Conservation (phyloP, 1,140 invertebrate genomes). For the Lepidostoma basale region DNA sequence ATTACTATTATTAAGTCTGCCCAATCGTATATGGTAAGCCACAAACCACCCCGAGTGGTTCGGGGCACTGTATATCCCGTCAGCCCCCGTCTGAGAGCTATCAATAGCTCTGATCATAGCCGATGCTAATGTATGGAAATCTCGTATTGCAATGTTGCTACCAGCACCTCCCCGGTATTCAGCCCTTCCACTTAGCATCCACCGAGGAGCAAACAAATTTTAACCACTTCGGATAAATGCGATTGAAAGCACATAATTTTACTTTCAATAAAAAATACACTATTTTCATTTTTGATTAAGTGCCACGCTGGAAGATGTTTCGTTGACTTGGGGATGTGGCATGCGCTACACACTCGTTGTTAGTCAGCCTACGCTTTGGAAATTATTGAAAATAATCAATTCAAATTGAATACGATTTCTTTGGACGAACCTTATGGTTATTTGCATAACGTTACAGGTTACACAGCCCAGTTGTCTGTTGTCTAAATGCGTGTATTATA, state of each 20-base stretch:
- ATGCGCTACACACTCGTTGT: slow-evolving; percentile 18
- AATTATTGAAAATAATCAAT: slow-evolving; percentile 43
- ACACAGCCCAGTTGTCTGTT: neutral
- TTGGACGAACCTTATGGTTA: slow-evolving; percentile 20
- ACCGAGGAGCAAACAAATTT: too few relatives aligned
- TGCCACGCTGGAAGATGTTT: neutral
- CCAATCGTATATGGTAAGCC: neutral
- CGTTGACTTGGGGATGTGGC: neutral
- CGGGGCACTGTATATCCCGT: neutral
- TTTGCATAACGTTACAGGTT: slow-evolving; percentile 22
- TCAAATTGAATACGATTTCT: slow-evolving; percentile 36
- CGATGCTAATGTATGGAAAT: slow-evolving; percentile 46
- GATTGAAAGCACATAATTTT: too few relatives aligned
- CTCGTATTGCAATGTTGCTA: slow-evolving; percentile 34
- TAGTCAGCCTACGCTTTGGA: slow-evolving; percentile 39
- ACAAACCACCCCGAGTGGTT: neutral
- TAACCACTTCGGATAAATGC: too few relatives aligned
- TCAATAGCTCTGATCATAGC: slow-evolving; percentile 37
- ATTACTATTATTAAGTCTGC: too few relatives aligned
- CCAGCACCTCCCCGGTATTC: slow-evolving; percentile 29
- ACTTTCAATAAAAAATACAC: too few relatives aligned
- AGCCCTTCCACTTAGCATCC: neutral
- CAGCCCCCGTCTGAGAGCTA: slow-evolving; percentile 32
- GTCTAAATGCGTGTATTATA: neutral
- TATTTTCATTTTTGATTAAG: neutral